Percentiles rank a stretch among this genome's conserved stretches.
Conservation (phyloP, 2,888 invertebrate species). For the Bellardia pandia region DNA sequence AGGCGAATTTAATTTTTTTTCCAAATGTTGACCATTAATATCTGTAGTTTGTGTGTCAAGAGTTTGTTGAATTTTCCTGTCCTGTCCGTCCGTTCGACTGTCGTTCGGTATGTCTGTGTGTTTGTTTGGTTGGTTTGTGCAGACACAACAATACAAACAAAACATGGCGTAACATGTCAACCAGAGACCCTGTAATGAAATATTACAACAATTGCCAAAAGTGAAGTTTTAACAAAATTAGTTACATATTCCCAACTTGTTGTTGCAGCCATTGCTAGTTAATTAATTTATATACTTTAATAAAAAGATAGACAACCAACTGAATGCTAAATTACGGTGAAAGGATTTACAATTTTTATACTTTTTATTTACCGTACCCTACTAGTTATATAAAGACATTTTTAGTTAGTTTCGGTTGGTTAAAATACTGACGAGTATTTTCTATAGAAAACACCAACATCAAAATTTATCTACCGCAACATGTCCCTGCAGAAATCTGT, state of each 20-base stretch:
- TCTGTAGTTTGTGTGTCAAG: not conserved
- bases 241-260: conserved; percentile 22
- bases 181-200: conserved; percentile 40
- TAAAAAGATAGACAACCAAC: conserved; percentile 1
- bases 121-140: not conserved
- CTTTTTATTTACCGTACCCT: not conserved
- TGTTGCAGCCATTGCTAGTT: conserved; percentile 12
- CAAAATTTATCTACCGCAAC: too few species aligned
- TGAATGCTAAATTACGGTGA: conserved; percentile 41
- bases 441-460: too few species aligned
- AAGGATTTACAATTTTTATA: conserved; percentile 26
- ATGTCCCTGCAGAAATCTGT: too few species aligned
- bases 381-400: not conserved
- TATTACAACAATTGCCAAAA: conserved; percentile 61
- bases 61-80: not conserved
- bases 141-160: conserved; percentile 41
- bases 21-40: conserved; percentile 24
- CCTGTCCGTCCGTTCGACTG: not conserved
- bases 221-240: conserved; percentile 54
- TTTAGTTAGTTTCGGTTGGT: too few species aligned
- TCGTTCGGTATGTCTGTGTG: not conserved
- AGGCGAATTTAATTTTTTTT: not conserved
- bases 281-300: conserved; percentile 47
- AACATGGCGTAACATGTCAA: conserved; percentile 57
- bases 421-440: too few species aligned